phyloP scores from a whole-genome alignment of 2,113 vertebrate species.

The Hiodon alosoides region DNA sequence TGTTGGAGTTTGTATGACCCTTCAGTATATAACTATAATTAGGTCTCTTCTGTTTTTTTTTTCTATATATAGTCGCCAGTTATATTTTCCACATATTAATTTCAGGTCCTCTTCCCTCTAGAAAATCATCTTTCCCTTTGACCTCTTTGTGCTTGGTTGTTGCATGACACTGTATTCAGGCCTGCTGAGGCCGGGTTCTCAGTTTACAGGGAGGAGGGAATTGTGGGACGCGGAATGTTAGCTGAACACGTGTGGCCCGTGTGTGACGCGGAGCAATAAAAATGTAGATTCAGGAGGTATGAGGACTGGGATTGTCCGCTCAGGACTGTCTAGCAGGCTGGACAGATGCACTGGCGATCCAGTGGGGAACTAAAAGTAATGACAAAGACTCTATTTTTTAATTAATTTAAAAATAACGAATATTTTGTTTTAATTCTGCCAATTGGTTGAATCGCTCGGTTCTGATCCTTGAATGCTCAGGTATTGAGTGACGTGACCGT shows the following conservation, averaged over 20 bases:
- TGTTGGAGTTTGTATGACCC: no score
- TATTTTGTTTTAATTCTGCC: background rate
- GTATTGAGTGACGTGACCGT: constrained; percentile 38
- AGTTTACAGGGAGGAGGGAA: no score
- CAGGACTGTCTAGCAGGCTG: constrained; percentile 63
- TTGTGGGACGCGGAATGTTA: background rate
- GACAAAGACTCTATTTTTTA: constrained; percentile 16
- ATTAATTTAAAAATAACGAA: constrained; percentile 29
- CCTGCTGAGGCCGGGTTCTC: no score
- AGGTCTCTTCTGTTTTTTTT: no score
- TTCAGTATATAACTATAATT: no score
- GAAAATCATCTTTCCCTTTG: no score
- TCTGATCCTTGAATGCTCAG: constrained; percentile 49
- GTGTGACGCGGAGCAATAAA: constrained; percentile 54
- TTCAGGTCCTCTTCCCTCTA: no score
- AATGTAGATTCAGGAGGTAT: background rate
- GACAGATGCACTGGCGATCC: constrained; percentile 39
- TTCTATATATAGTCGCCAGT: no score
- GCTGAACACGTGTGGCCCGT: constrained; percentile 4
- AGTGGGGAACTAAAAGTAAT: constrained; percentile 17
- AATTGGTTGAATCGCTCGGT: background rate
- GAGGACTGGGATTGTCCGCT: no score
- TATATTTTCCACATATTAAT: no score
- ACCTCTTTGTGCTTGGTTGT: no score
- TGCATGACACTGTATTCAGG: no score